Evolutionary conservation across 2,113 vertebrate species (phyloP).

Genomic region (Sphaerodactylus townsendi): DNA sequence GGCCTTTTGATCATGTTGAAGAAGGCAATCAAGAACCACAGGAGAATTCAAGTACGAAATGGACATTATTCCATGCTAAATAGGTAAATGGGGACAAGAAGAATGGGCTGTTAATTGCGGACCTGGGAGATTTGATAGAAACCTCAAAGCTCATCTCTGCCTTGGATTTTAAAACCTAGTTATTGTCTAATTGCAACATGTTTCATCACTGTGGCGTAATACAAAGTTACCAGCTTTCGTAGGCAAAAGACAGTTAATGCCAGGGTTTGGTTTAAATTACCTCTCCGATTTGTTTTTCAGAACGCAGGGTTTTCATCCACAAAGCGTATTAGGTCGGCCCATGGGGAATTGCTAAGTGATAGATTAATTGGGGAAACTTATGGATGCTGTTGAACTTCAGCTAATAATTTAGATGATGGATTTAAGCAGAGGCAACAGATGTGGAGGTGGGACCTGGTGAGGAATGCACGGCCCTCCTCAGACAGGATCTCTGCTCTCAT

Average conservation of each 20-base stretch:
- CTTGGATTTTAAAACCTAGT: background rate
- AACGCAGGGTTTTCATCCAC: conserved; percentile 47
- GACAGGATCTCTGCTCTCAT: conserved; percentile 43
- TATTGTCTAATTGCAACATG: conserved; percentile 24
- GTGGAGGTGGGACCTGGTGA: conserved; percentile 56
- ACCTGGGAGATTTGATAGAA: conserved; percentile 50
- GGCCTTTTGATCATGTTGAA: conserved; percentile 80
- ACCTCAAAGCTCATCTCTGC: conserved; percentile 61
- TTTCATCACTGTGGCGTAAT: conserved; percentile 13
- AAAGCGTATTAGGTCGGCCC: conserved; percentile 45
- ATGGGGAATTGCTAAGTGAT: conserved; percentile 60
- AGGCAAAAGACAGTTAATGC: conserved; percentile 30
- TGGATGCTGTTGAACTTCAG: conserved; percentile 60
- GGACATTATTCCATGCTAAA: conserved; percentile 59
- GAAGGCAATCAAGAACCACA: conserved; percentile 78
- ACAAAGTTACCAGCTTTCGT: conserved; percentile 25
- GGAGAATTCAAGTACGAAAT: conserved; percentile 65
- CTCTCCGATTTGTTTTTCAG: background rate
- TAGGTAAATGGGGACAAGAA: conserved; percentile 67
- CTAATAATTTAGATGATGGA: conserved; percentile 62
- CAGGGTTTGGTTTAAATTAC: conserved; percentile 13
- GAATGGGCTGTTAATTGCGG: conserved; percentile 65
- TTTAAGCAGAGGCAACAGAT: conserved; percentile 67
- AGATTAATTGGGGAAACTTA: conserved; percentile 68
- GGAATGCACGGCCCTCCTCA: conserved; percentile 39